These are phyloP conservation scores for Litocranius walleri DNA, from an alignment of 2,113 vertebrate species.

Conservation along the genomic window DNA sequence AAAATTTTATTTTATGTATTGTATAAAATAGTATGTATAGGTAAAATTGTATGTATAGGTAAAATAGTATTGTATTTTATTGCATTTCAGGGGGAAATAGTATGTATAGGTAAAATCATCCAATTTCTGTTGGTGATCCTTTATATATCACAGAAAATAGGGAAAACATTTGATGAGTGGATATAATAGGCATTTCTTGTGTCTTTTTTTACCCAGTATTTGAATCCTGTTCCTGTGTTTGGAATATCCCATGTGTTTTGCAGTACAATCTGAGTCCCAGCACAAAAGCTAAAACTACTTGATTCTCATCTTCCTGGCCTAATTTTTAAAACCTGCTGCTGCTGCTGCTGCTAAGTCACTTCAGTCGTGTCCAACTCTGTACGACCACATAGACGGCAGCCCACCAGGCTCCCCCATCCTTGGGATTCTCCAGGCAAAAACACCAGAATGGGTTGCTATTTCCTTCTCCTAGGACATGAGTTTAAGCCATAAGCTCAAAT, in stretches of 20 bases:
- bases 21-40: too few relatives aligned
- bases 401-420: too few relatives aligned
- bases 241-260: background rate
- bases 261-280: background rate
- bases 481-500: background rate
- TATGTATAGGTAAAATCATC: background rate
- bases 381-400: too few relatives aligned
- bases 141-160: background rate
- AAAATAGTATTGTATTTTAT: too few relatives aligned
- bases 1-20: too few relatives aligned
- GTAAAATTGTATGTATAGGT: too few relatives aligned
- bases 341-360: too few relatives aligned
- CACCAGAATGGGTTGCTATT: too few relatives aligned
- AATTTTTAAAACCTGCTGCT: background rate
- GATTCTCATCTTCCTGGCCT: background rate
- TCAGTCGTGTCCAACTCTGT: too few relatives aligned
- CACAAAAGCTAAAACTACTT: slow-evolving; percentile 24
- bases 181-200: background rate
- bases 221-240: background rate
- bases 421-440: too few relatives aligned
- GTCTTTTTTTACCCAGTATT: background rate
- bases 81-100: background rate
- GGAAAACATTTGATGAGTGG: background rate
- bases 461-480: background rate
- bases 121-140: background rate